Evolutionary conservation across 2,113 vertebrate genomes (phyloP).

Genomic region (Phalacrocorax carbo): DNA sequence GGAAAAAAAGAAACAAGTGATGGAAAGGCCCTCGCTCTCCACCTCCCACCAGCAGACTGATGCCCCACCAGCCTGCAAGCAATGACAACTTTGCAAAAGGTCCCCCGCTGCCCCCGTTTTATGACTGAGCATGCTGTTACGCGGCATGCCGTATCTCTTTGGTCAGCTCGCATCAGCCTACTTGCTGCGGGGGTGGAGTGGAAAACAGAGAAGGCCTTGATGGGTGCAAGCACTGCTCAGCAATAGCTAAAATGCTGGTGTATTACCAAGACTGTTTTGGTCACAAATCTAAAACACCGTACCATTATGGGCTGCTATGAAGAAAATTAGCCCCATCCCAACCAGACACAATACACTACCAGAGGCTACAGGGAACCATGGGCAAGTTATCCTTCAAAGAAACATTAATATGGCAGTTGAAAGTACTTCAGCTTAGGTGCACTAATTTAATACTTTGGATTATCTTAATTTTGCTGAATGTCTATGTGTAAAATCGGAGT

Average conservation of each 20-base stretch:
- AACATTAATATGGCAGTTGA: not conserved
- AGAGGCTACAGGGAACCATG: not conserved
- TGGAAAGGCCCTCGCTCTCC: not conserved
- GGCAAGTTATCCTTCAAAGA: not conserved
- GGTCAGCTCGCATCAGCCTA: not conserved
- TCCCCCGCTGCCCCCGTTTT: not conserved
- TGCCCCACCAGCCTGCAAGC: not conserved
- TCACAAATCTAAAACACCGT: not conserved
- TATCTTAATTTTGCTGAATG: not conserved
- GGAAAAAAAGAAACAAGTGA: not conserved
- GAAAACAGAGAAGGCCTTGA: conserved; percentile 40
- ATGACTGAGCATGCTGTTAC: not conserved
- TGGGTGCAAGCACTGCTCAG: not conserved
- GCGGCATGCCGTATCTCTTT: not conserved
- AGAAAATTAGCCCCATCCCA: not conserved
- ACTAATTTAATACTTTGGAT: not conserved
- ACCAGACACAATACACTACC: not conserved
- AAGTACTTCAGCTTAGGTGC: not conserved
- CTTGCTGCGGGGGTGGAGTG: not conserved
- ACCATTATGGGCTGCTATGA: not conserved
- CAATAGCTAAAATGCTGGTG: not conserved
- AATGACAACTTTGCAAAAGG: not conserved
- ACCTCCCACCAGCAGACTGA: not conserved
- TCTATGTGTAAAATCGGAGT: not conserved
- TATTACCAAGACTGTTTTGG: conserved; percentile 5